Evolutionary conservation across 2,888 invertebrate genomes (phyloP).

Genomic region (Chymomyza amoena): DNA sequence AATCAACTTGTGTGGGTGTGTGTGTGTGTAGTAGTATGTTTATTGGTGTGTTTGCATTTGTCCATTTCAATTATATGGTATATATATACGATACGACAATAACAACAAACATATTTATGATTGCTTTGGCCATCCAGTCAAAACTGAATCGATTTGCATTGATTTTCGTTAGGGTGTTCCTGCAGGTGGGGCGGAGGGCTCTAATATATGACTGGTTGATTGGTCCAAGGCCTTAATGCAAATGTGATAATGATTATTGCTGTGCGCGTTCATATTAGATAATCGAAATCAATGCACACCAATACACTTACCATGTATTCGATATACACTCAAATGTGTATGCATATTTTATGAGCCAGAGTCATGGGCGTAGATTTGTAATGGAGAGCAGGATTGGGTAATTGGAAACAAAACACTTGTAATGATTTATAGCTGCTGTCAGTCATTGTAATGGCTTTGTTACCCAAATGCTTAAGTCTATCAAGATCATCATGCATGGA

Average conservation of each 20-base stretch:
- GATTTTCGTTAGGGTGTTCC: slow-evolving; percentile 11
- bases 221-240: slow-evolving; percentile 25
- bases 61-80: neutral
- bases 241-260: slow-evolving; percentile 48
- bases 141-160: slow-evolving; percentile 51
- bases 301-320: neutral
- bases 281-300: slow-evolving; percentile 24
- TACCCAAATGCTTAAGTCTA: too few species aligned
- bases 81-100: neutral
- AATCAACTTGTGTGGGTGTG: neutral
- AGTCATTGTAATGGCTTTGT: too few species aligned
- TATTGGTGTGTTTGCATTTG: neutral
- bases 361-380: neutral
- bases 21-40: neutral
- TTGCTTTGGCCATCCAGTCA: slow-evolving; percentile 43
- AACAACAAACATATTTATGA: slow-evolving; percentile 41
- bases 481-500: too few species aligned
- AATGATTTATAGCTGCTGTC: too few species aligned
- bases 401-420: neutral
- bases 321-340: neutral
- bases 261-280: slow-evolving; percentile 15
- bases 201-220: neutral
- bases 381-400: neutral
- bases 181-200: neutral
- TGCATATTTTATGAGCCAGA: slow-evolving; percentile 36